These are phyloP conservation scores for Oscheius sp. DNA, from an alignment of 2,888 invertebrate genomes.

Conservation along the genomic window DNA sequence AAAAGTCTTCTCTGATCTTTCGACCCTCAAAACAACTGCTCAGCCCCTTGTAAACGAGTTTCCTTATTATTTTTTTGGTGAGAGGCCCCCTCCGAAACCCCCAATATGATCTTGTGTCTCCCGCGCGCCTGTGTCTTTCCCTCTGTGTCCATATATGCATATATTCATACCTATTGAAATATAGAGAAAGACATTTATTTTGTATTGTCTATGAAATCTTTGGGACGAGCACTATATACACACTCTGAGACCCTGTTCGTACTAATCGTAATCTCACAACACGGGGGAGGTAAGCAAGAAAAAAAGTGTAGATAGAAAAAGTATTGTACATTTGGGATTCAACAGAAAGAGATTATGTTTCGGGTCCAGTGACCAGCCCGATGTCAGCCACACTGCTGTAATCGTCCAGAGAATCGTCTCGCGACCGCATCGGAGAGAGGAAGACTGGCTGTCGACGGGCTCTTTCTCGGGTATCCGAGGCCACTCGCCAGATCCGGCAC, in stretches of 20 bases:
- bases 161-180: neutral
- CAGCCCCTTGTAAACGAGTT: constrained; percentile 5
- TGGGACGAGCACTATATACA: constrained; percentile 26
- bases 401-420: constrained; percentile 60
- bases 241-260: constrained; percentile 26
- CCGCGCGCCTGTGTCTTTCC: too few species aligned
- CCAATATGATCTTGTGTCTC: too few species aligned
- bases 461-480: constrained; percentile 49
- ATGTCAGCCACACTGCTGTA: constrained; percentile 61
- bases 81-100: too few species aligned
- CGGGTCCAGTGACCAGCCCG: neutral
- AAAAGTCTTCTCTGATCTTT: constrained; percentile 31
- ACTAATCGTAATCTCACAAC: constrained; percentile 24
- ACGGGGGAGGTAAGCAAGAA: constrained; percentile 24
- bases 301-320: neutral
- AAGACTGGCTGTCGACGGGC: constrained; percentile 47
- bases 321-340: constrained; percentile 6
- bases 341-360: constrained; percentile 14
- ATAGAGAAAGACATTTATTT: constrained; percentile 26
- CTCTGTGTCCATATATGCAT: too few species aligned
- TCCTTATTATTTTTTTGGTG: too few species aligned
- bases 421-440: constrained; percentile 54
- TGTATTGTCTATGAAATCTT: constrained; percentile 22
- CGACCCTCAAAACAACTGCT: constrained; percentile 10
- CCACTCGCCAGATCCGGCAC: constrained; percentile 71